Evolutionary conservation across 1,140 invertebrate genomes (phyloP).

Genomic region (Brachionus asplanchnoidis): DNA sequence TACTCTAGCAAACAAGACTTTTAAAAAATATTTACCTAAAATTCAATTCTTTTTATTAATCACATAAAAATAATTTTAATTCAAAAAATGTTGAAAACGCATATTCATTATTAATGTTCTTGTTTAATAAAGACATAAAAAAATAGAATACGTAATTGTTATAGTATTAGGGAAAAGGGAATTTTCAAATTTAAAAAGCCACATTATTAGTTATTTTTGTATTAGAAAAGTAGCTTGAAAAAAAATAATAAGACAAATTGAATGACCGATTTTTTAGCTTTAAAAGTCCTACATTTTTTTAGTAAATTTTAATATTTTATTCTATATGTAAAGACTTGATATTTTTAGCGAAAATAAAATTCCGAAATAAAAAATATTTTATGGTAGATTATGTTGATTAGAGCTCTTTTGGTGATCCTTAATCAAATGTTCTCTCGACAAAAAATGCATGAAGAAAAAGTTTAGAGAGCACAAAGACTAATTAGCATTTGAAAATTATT

Average conservation of each 20-base stretch:
- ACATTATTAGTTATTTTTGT: too few species aligned
- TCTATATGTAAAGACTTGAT: neutral
- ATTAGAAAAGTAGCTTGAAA: neutral
- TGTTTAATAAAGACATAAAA: too few species aligned
- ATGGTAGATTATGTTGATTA: slow-evolving; percentile 28
- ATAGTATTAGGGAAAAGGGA: too few species aligned
- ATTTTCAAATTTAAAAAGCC: too few species aligned
- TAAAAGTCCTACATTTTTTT: neutral
- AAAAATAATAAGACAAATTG: neutral
- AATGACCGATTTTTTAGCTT: neutral
- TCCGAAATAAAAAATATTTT: neutral
- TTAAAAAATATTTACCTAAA: too few species aligned
- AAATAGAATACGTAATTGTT: too few species aligned
- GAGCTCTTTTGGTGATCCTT: neutral
- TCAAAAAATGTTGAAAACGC: too few species aligned
- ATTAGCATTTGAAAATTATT: slow-evolving; percentile 26
- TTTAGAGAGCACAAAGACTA: neutral
- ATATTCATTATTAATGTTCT: too few species aligned
- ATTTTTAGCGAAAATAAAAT: neutral
- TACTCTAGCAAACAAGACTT: too few species aligned
- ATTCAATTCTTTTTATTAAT: too few species aligned
- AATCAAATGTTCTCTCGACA: neutral
- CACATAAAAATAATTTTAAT: too few species aligned
- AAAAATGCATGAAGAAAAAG: neutral
- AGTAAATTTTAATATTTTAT: neutral